These are phyloP conservation scores for Tangara arthus DNA, from an alignment of 2,797 vertebrate genomes.

Conservation along the genomic window DNA sequence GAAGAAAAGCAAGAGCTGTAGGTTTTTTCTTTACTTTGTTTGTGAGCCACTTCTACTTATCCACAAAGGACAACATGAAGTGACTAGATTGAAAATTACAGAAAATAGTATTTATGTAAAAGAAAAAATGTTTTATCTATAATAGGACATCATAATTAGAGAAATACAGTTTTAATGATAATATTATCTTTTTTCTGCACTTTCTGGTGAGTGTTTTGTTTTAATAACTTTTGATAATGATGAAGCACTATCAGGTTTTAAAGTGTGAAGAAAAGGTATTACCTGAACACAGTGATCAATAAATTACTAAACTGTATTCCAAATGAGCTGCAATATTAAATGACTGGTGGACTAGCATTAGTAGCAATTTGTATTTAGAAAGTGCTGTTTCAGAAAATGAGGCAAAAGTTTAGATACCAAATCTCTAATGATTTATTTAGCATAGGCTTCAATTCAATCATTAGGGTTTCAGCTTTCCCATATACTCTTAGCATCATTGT, in stretches of 20 bases:
- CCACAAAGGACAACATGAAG: neutral
- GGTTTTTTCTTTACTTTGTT: neutral
- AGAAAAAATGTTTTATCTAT: neutral
- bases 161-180: neutral
- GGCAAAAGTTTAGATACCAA: neutral
- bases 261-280: neutral
- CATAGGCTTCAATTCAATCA: neutral
- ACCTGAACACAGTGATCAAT: neutral
- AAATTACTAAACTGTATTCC: neutral
- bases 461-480: neutral
- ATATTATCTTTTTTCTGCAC: neutral
- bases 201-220: neutral
- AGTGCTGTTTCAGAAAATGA: neutral
- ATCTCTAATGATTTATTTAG: neutral
- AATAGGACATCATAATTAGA: neutral
- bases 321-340: neutral
- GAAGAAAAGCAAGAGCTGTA: neutral
- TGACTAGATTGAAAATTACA: neutral
- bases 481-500: neutral
- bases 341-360: neutral
- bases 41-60: neutral
- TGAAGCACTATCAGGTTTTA: neutral
- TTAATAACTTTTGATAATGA: neutral
- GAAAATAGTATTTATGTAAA: neutral
- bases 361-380: neutral